Evolutionary conservation across 2,888 invertebrate genomes (phyloP).

Genomic region (Byasa hedistus): DNA sequence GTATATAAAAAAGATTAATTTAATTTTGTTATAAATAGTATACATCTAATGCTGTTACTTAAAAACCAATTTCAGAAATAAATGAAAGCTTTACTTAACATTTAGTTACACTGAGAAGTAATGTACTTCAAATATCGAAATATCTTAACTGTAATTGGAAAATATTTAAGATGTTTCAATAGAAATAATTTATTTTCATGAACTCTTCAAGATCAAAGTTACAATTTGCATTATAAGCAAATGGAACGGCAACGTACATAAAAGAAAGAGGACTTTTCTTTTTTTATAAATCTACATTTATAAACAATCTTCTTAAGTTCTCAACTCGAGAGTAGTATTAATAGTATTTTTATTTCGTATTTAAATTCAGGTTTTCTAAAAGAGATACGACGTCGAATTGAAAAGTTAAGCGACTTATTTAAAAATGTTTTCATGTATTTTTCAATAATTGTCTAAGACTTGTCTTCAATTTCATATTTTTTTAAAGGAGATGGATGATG

Average conservation of each 20-base stretch:
- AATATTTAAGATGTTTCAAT: background rate
- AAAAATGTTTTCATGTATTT: background rate
- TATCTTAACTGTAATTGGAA: background rate
- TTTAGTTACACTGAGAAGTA: too few relatives aligned
- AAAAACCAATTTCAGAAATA: too few relatives aligned
- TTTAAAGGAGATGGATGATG: too few relatives aligned
- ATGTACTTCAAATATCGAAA: slow-evolving; percentile 3
- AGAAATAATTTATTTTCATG: background rate
- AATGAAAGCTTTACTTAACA: too few relatives aligned
- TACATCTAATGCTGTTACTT: too few relatives aligned
- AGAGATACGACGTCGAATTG: background rate
- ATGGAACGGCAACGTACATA: slow-evolving; percentile 9
- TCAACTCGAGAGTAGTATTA: slow-evolving; percentile 4
- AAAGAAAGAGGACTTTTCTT: slow-evolving; percentile 1
- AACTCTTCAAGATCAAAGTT: slow-evolving; percentile 25
- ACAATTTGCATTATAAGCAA: slow-evolving; percentile 22
- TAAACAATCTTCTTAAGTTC: slow-evolving; percentile 20
- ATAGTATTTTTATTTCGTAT: slow-evolving; percentile 12
- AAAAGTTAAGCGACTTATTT: background rate
- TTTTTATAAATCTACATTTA: slow-evolving; percentile 11
- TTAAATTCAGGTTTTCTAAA: background rate
- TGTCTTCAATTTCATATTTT: too few relatives aligned
- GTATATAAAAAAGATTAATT: too few relatives aligned
- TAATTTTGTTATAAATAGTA: too few relatives aligned
- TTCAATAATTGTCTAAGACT: background rate